phyloP scores from a whole-genome alignment of 2,113 vertebrate genomes.

The Fregata magnificens region DNA sequence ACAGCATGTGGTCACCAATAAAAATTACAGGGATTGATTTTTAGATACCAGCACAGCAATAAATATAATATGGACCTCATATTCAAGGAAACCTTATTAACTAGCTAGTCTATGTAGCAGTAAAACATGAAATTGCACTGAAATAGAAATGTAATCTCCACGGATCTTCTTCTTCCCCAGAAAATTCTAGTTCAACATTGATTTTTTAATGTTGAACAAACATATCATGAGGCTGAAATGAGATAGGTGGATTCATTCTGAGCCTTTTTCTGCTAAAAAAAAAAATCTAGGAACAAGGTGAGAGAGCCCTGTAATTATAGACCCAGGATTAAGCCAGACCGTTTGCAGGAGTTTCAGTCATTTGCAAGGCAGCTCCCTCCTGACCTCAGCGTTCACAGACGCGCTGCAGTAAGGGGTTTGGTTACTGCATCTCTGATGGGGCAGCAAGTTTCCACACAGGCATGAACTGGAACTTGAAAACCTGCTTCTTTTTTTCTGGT shows the following conservation, averaged over 20 bases:
- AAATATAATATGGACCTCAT: neutral
- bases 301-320: neutral
- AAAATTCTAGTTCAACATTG: constrained; percentile 26
- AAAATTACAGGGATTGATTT: neutral
- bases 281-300: neutral
- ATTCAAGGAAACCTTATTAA: constrained; percentile 36
- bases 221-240: neutral
- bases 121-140: constrained; percentile 48
- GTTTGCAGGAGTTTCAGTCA: neutral
- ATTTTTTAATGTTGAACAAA: constrained; percentile 56
- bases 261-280: neutral
- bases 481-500: neutral
- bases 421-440: neutral
- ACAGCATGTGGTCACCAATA: neutral
- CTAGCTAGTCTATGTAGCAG: neutral
- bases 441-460: neutral
- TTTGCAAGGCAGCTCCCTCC: neutral
- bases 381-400: fast-evolving
- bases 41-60: constrained; percentile 9
- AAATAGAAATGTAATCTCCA: constrained; percentile 26
- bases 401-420: fast-evolving
- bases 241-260: neutral
- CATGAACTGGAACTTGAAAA: neutral
- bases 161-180: constrained; percentile 11
- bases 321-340: neutral